These are phyloP conservation scores for Oeneis ivallda DNA, from an alignment of 2,888 invertebrate species.

Conservation along the genomic window DNA sequence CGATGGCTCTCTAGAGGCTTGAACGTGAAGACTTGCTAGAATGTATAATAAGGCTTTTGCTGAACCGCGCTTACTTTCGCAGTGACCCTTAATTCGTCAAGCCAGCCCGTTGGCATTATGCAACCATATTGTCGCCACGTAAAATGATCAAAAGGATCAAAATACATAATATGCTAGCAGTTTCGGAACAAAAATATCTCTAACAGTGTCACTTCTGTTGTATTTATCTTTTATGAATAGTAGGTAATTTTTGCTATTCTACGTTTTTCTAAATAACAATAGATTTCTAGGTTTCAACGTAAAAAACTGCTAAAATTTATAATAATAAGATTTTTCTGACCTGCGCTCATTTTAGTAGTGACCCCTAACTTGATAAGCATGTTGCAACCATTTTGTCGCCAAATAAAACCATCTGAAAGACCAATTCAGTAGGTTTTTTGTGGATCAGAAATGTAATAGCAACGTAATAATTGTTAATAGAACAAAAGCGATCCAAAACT, in stretches of 20 bases:
- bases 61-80: slow-evolving; percentile 40
- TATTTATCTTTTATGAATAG: too few relatives aligned
- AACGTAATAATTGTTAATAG: too few relatives aligned
- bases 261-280: too few relatives aligned
- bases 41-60: slow-evolving; percentile 44
- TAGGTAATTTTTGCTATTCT: too few relatives aligned
- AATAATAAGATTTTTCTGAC: too few relatives aligned
- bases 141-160: slow-evolving; percentile 18
- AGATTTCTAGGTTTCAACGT: too few relatives aligned
- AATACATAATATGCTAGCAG: too few relatives aligned
- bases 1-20: slow-evolving; percentile 41
- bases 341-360: too few relatives aligned
- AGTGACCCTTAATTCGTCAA: slow-evolving; percentile 40
- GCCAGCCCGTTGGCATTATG: slow-evolving; percentile 30
- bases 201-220: too few relatives aligned
- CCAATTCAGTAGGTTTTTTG: not conserved
- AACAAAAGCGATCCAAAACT: not conserved
- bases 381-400: not conserved
- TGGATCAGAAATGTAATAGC: not conserved
- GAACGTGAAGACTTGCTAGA: slow-evolving; percentile 41
- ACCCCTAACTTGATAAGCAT: not conserved
- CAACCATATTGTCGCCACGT: slow-evolving; percentile 36
- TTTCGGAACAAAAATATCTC: too few relatives aligned
- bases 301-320: too few relatives aligned
- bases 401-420: too few relatives aligned